Evolutionary conservation across 2,888 invertebrate species (phyloP), one percentile per base, ranked within the genome.

Genomic region (Autographa pulchrina): DNA sequence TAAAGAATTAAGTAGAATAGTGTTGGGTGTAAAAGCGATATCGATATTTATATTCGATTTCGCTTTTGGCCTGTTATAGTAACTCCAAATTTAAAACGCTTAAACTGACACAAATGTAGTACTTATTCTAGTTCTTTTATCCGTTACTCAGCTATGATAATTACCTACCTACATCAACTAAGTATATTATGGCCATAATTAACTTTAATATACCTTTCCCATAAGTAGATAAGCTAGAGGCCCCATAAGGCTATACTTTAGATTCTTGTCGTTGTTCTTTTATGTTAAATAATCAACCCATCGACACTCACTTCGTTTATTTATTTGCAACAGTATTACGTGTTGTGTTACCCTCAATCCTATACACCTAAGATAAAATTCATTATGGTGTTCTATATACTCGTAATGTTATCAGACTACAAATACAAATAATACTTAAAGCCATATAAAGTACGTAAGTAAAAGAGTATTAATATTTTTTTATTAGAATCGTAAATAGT

Each of bases 201-300:
- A 66, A 63, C 41, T 11, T 54, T 54, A 54, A 62, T 60, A 52
- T 70, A 62, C 59, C 59, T 79, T 58, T 72, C 60, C 73, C 64
- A 58, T 75, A 74, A 63, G 74, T 85, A 86, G 83, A 32, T 84
- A 81, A 82, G 82, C 86, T 86, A 85, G 85, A 77, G 11, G 74
- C 82, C 81, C 73, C 75, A 8, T 76, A 80, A 52, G 78, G 72
- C 77, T 71, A 64, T 64, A 14, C 32, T 65, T 68, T 81, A 54
- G 8, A 16, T 68, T n/a, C 61, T 63, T 58, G 48, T 61, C 61
- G 13, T 64, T 62, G 35, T 65, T 65, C 18, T 38, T 60, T 14
- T 70, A 18, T 35, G 32, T 16, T 25, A 9, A 25, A 16, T 43
- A 11, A 16, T 11, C 41, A 69, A 35, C 18, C 48, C 13, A 18